Conservation (phyloP, 1,140 invertebrate species). For the Episyrphus balteatus region DNA sequence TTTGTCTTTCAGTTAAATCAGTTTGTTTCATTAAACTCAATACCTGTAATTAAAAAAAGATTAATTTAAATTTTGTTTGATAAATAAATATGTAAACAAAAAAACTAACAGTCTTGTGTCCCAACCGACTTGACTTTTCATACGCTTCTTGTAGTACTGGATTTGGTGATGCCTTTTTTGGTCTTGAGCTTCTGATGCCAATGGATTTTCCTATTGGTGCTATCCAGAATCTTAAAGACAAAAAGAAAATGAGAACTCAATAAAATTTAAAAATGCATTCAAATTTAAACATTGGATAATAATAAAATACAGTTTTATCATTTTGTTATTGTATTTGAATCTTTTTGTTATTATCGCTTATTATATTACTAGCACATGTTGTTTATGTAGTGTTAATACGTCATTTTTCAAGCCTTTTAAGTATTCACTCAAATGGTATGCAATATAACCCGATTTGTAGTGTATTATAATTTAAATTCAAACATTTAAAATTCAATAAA, state of each 20-base stretch:
- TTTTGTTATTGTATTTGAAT: background rate
- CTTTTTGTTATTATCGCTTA: too few species aligned
- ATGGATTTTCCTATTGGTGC: conserved; percentile 61
- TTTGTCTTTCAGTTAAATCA: conserved; percentile 75
- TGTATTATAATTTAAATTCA: too few species aligned
- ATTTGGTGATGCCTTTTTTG: conserved; percentile 60
- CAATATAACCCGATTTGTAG: too few species aligned
- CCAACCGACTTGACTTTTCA: conserved; percentile 49
- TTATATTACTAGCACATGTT: too few species aligned
- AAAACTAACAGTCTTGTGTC: conserved; percentile 57
- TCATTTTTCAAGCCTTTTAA: too few species aligned
- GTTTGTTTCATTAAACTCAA: conserved; percentile 71
- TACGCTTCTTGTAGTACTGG: conserved; percentile 63
- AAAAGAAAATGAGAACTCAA: conserved; percentile 2
- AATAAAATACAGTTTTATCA: background rate
- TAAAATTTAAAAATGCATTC: background rate
- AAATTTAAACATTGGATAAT: background rate
- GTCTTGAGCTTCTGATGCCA: conserved; percentile 64
- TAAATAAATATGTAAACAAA: background rate
- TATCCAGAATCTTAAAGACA: conserved; percentile 58
- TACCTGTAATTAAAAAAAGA: conserved; percentile 40
- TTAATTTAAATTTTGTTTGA: background rate
- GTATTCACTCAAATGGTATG: too few species aligned
- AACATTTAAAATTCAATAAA: too few species aligned
- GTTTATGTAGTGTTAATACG: too few species aligned